Conservation (phyloP, 2,113 vertebrate genomes). For the Aspidoscelis tigris region DNA sequence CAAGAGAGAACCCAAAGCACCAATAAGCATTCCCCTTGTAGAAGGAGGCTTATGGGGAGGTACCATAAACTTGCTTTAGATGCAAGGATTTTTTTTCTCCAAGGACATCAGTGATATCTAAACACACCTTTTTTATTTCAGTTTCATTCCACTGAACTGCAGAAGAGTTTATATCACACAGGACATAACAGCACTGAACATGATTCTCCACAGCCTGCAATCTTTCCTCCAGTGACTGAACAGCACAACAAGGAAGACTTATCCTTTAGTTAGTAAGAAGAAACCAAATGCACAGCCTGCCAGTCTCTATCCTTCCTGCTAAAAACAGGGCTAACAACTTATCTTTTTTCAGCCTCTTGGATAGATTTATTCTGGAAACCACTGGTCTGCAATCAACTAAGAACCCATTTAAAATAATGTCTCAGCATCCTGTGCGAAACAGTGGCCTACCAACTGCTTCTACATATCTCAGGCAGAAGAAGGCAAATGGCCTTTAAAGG, state of each 20-base stretch:
- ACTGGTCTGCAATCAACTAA: background rate
- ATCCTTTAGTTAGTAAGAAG: background rate
- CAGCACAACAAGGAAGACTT: background rate
- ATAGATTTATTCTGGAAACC: background rate
- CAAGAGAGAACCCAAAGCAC: no score
- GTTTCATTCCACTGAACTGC: background rate
- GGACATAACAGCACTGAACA: background rate
- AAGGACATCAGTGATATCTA: background rate
- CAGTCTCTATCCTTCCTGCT: no score
- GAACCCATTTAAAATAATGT: background rate
- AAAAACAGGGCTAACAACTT: no score
- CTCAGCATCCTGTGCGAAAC: no score
- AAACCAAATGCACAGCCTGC: background rate
- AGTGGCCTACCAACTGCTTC: no score
- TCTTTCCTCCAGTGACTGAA: no score
- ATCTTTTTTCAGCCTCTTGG: background rate
- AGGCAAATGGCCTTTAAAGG: no score
- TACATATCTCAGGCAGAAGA: no score
- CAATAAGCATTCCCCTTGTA: background rate
- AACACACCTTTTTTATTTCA: background rate
- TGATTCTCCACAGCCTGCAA: rapidly evolving
- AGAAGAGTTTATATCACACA: background rate
- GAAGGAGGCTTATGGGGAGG: no score
- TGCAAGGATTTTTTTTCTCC: no score
- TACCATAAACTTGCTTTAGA: no score